Base-by-base conservation (phyloP, 2,797 vertebrate genomes). In the Protosalanx chinensis region DNA sequence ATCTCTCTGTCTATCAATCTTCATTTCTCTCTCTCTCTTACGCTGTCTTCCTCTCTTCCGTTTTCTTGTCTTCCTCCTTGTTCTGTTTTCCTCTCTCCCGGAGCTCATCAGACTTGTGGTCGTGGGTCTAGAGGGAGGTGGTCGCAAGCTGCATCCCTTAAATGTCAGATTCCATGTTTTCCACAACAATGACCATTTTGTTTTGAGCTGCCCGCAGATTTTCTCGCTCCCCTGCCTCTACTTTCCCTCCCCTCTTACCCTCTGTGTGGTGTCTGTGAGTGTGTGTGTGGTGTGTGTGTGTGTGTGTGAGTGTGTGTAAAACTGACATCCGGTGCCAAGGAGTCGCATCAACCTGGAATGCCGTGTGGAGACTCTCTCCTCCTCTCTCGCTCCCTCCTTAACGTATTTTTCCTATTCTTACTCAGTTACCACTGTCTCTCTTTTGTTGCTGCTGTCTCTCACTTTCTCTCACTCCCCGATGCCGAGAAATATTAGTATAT, bases 401-500 rank as follows among this genome's bases (percentile, higher is more conserved):
- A 53, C 51, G 18, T 53, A 72, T 72, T 13, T 41, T 64, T 61
- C 57, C 23, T 37, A 18, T 70, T 71, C 74, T 66, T 70, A 75
- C 71, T 77, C 74, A 73, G 27, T 73, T 65, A 27, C 70, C 64
- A 33, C 37, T 41, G 37, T 73, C 60, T 67, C 68, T 67, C 3
- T 58, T 53, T n/a, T 53, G 51, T 18, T n/a, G 2, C 66, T 71
- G 7, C 58, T 63, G 72, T 73, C 62, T 64, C 57, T 76, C 76
- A 41, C 49, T 51, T 41, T 60, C 59, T 49, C 65, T 76, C 46
- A 72, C 85, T 77, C 82, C 77, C 67, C 65, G 37, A 65, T 72
- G 75, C 78, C 81, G 41, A 81, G 76, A 84, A 81, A 83, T 88
- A 92, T 90, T 88, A 90, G 87, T 90, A 92, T 91, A 88, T 83